Conservation (phyloP, 2,113 vertebrate genomes). For the Tychaedon coryphoeus region DNA sequence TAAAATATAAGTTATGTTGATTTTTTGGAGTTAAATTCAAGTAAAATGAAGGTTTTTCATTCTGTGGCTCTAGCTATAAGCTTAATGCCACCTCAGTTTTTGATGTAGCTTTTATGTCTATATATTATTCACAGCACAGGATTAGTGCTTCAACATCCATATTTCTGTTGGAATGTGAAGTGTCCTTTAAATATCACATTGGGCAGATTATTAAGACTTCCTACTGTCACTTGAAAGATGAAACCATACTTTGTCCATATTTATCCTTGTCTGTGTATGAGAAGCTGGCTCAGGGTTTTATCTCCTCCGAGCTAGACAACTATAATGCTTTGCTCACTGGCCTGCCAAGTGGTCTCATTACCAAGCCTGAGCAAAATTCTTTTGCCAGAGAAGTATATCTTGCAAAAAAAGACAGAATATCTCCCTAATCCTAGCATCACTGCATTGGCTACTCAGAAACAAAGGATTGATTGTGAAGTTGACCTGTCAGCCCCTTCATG, state of each 20-base stretch:
- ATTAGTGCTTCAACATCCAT: conserved; percentile 30
- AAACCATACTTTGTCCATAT: background rate
- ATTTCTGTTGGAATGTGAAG: conserved; percentile 19
- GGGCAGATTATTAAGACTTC: conserved; percentile 57
- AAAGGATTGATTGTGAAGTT: conserved; percentile 18
- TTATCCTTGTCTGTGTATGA: conserved; percentile 23
- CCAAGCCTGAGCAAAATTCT: conserved; percentile 7
- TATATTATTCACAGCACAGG: background rate
- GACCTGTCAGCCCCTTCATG: conserved; percentile 11
- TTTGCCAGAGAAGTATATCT: background rate
- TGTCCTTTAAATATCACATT: conserved; percentile 34
- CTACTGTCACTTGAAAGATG: conserved; percentile 52
- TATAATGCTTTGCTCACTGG: conserved; percentile 9
- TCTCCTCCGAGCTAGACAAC: conserved; percentile 14
- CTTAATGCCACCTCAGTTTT: background rate
- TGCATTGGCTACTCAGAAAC: conserved; percentile 21
- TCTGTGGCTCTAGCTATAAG: background rate
- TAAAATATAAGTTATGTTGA: background rate
- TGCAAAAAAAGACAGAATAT: background rate
- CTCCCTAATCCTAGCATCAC: background rate
- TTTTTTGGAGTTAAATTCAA: background rate
- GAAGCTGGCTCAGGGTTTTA: conserved; percentile 46
- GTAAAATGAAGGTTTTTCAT: background rate
- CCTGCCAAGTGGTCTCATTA: conserved; percentile 37
- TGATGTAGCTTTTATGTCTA: conserved; percentile 11